Evolutionary conservation across 2,888 invertebrate genomes (phyloP).

Genomic region (Drosophila mimetica): DNA sequence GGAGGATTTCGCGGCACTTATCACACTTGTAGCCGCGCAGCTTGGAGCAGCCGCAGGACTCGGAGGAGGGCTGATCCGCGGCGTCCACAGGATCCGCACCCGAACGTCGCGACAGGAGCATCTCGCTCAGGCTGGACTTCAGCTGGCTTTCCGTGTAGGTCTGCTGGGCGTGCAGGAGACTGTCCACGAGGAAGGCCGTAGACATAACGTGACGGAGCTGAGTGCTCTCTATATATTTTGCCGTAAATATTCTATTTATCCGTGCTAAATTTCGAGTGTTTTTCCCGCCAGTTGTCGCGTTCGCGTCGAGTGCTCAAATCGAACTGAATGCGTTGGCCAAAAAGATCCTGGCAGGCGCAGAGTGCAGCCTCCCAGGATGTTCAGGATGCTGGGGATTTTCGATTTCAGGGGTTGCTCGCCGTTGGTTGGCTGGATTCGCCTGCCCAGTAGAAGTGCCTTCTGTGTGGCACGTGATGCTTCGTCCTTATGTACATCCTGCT

Average conservation of each 20-base stretch:
- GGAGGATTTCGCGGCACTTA: slow-evolving; percentile 65
- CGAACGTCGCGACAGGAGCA: slow-evolving; percentile 77
- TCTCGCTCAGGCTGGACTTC: slow-evolving; percentile 70
- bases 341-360: slow-evolving; percentile 36
- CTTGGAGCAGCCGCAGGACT: slow-evolving; percentile 60
- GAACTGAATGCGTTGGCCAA: slow-evolving; percentile 64
- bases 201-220: slow-evolving; percentile 74
- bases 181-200: slow-evolving; percentile 84
- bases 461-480: slow-evolving; percentile 66
- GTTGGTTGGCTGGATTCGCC: slow-evolving; percentile 83
- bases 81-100: slow-evolving; percentile 18
- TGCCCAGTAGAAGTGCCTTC: slow-evolving; percentile 75
- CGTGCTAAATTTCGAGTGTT: neutral
- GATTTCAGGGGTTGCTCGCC: slow-evolving; percentile 81
- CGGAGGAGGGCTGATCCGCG: neutral
- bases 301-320: slow-evolving; percentile 73
- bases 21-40: slow-evolving; percentile 74
- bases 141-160: slow-evolving; percentile 75
- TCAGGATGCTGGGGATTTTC: slow-evolving; percentile 25
- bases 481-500: slow-evolving; percentile 50
- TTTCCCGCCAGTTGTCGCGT: slow-evolving; percentile 53
- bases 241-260: slow-evolving; percentile 31
- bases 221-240: slow-evolving; percentile 32
- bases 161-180: slow-evolving; percentile 82
- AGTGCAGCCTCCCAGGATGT: slow-evolving; percentile 30